Evolutionary conservation across 2,797 vertebrate genomes (phyloP).

Genomic region (Takifugu ocellatus): DNA sequence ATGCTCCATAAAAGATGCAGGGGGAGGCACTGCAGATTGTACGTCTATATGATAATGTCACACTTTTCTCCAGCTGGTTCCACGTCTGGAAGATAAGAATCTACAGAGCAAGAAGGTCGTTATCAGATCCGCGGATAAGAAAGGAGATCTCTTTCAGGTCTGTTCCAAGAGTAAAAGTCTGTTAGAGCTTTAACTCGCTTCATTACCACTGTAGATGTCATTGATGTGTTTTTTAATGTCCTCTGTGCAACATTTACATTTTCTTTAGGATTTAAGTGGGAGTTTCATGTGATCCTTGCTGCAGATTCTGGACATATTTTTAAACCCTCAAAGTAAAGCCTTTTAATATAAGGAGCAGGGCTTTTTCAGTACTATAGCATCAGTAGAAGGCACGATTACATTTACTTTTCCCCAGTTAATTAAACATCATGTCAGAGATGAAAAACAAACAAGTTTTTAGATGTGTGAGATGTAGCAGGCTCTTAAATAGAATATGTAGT

Average conservation of each 20-base stretch:
- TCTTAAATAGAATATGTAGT: neutral
- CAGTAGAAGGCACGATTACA: slow-evolving; percentile 2
- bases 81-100: slow-evolving; percentile 40
- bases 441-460: slow-evolving; percentile 9
- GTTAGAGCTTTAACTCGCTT: too few species aligned
- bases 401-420: slow-evolving; percentile 14
- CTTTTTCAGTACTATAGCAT: slow-evolving; percentile 16
- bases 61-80: slow-evolving; percentile 30
- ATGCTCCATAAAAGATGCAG: slow-evolving; percentile 45
- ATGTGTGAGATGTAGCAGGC: neutral
- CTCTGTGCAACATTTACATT: too few species aligned
- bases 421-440: slow-evolving; percentile 12
- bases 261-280: too few species aligned
- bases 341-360: neutral
- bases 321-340: too few species aligned
- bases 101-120: slow-evolving; percentile 50
- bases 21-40: slow-evolving; percentile 30
- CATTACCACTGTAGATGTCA: too few species aligned
- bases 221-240: too few species aligned
- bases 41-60: slow-evolving; percentile 35
- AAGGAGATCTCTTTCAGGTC: slow-evolving; percentile 20
- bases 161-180: too few species aligned
- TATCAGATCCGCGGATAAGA: slow-evolving; percentile 66
- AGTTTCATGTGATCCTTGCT: too few species aligned
- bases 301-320: too few species aligned